phyloP scores from a whole-genome alignment of 1,140 invertebrate species.

The Drosophila ohnishii region DNA sequence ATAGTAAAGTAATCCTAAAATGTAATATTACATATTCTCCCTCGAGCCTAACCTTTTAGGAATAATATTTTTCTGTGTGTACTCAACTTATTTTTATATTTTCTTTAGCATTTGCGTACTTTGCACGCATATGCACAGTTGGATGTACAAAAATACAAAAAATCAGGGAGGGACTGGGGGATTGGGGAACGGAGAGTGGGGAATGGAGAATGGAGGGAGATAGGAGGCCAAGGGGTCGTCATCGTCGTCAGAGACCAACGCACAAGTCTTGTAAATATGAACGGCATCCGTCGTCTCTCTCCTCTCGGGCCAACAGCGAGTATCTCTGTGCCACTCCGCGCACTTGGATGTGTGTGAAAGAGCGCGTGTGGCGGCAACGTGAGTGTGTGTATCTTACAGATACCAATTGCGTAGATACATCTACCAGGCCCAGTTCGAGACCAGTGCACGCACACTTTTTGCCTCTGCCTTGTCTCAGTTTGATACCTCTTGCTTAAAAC shows the following conservation, averaged over 20 bases:
- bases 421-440: slow-evolving; percentile 34
- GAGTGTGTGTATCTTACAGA: slow-evolving; percentile 49
- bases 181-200: not conserved
- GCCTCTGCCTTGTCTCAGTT: slow-evolving; percentile 27
- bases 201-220: slow-evolving; percentile 5
- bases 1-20: no score
- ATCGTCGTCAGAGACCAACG: slow-evolving; percentile 55
- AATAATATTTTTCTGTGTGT: slow-evolving; percentile 39
- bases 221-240: slow-evolving; percentile 20
- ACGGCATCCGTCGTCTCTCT: slow-evolving; percentile 5
- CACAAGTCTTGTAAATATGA: slow-evolving; percentile 69
- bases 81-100: slow-evolving; percentile 60
- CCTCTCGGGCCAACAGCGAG: not conserved
- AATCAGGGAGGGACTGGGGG: not conserved
- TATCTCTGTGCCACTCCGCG: slow-evolving; percentile 11
- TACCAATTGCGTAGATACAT: slow-evolving; percentile 51
- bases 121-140: slow-evolving; percentile 33
- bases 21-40: not conserved
- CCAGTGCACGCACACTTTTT: slow-evolving; percentile 37
- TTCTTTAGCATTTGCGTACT: slow-evolving; percentile 52
- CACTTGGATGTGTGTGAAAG: slow-evolving; percentile 6
- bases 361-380: slow-evolving; percentile 40
- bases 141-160: slow-evolving; percentile 23
- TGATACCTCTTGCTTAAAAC: slow-evolving; percentile 21
- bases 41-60: not conserved